These are phyloP conservation scores for Drosophila murphyi DNA, from an alignment of 1,140 invertebrate genomes.

Conservation along the genomic window DNA sequence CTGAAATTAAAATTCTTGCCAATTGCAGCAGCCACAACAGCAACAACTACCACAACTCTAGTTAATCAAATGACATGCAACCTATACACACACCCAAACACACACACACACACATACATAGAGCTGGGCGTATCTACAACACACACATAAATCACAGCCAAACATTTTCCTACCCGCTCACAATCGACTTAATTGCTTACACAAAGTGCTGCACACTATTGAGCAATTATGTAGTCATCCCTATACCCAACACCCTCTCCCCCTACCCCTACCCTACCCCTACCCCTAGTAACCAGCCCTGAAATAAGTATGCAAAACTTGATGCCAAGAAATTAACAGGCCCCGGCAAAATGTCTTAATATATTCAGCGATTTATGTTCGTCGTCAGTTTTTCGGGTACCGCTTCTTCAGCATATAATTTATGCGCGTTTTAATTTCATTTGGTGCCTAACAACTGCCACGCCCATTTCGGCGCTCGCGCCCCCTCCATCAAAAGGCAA, in stretches of 20 bases:
- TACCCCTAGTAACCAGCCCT: background rate
- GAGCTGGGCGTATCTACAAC: constrained; percentile 23
- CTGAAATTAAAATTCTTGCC: constrained; percentile 72
- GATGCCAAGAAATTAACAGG: constrained; percentile 39
- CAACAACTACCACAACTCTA: constrained; percentile 48
- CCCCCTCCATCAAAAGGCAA: constrained; percentile 8
- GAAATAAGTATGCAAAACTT: constrained; percentile 46
- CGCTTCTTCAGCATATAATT: constrained; percentile 59
- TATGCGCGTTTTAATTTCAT: constrained; percentile 82
- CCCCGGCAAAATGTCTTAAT: constrained; percentile 70
- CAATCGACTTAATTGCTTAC: constrained; percentile 72
- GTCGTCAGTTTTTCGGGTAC: constrained; percentile 24
- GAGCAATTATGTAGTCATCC: constrained; percentile 64
- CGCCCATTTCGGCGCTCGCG: constrained; percentile 37
- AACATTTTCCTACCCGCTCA: background rate
- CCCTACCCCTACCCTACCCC: background rate
- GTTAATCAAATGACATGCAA: constrained; percentile 77
- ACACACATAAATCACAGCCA: constrained; percentile 60
- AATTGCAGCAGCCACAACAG: constrained; percentile 55
- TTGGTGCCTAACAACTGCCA: constrained; percentile 73
- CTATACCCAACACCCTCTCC: background rate
- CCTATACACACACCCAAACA: constrained; percentile 30
- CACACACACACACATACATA: constrained; percentile 29
- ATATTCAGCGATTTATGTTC: constrained; percentile 67
- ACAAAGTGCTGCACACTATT: constrained; percentile 71